Evolutionary conservation across 1,140 invertebrate species (phyloP), one percentile per base, ranked within the genome.

Genomic region (Tetramorium simillimum): DNA sequence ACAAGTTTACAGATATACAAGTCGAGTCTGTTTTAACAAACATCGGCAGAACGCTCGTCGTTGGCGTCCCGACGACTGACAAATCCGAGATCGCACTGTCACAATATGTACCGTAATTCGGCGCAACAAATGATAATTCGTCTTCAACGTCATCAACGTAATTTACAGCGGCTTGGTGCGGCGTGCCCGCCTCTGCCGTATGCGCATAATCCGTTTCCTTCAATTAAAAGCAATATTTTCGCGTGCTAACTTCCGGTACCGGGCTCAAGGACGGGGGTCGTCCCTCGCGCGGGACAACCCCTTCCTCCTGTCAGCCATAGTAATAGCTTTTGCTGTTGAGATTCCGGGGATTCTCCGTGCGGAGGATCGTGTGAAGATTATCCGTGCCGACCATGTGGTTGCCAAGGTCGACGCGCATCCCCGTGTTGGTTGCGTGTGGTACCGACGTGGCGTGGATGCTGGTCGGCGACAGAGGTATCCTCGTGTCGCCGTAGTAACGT

Each of bases 301-400:
- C 93, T 78, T 95, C 92, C 88, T 95, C 95, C 85, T 95, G 95
- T 96, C 96, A 96, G 95, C 96, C 96, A 86, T 96, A 96, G 91
- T 96, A 96, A 86, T 96, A 96, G 91, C 96, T 96, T 88, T 95
- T 96, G 84, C 95, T 96, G 87, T 94, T 95, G 33, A 96, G 88
- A 86, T 95, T 96, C 63, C 96, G 93, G 0, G 96, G 95, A 77
- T 94, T 95, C 9, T 94, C 94, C 6, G 92, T 89, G 58, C 93
- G 92, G 0, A 95, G 87, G 53, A 95, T 95, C 62, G 94, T 95
- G 91, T 95, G 95, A 2, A 95, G 91, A 81, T 88, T 95, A 76
- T 95, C 94, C 21, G 95, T 94, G 58, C 94, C 95, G 24, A 95
- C 94, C 95, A 95, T 95, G 72, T 95, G 94, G 85, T 95, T 95